These are phyloP conservation scores for Bufo bufo DNA, from an alignment of 2,113 vertebrate genomes.

Conservation along the genomic window DNA sequence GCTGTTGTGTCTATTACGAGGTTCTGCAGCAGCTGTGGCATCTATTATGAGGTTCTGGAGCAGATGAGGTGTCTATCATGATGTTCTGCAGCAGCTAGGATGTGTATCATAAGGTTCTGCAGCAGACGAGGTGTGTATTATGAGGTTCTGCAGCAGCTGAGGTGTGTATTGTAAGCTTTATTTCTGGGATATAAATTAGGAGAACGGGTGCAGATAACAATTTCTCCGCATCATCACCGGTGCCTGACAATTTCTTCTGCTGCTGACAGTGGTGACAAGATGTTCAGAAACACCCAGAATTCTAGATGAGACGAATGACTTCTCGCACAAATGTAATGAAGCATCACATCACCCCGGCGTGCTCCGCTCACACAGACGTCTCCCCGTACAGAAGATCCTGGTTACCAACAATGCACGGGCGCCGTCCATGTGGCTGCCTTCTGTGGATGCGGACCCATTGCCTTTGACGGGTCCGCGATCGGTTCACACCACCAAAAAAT, in stretches of 20 bases:
- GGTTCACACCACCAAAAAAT: no score
- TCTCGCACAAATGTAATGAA: not conserved
- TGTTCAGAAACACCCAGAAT: not conserved
- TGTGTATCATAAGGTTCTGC: not conserved
- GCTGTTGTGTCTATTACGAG: not conserved
- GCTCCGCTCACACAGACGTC: not conserved
- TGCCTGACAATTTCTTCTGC: not conserved
- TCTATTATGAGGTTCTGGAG: no score
- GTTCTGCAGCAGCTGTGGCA: not conserved
- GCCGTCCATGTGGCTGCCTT: no score
- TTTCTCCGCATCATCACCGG: conserved; percentile 3
- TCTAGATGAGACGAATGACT: not conserved
- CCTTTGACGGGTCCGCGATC: no score
- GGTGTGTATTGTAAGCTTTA: not conserved
- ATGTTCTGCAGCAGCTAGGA: not conserved
- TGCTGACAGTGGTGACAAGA: conserved; percentile 13
- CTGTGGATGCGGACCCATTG: no score
- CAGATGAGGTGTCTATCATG: no score
- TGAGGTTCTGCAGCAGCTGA: no score
- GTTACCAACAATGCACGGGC: no score
- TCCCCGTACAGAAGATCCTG: not conserved
- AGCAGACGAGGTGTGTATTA: not conserved
- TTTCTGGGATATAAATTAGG: not conserved
- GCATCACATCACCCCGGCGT: not conserved
- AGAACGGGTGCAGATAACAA: not conserved